These are phyloP conservation scores for Heteronetta atricapilla DNA, from an alignment of 2,113 vertebrate species.

Conservation along the genomic window DNA sequence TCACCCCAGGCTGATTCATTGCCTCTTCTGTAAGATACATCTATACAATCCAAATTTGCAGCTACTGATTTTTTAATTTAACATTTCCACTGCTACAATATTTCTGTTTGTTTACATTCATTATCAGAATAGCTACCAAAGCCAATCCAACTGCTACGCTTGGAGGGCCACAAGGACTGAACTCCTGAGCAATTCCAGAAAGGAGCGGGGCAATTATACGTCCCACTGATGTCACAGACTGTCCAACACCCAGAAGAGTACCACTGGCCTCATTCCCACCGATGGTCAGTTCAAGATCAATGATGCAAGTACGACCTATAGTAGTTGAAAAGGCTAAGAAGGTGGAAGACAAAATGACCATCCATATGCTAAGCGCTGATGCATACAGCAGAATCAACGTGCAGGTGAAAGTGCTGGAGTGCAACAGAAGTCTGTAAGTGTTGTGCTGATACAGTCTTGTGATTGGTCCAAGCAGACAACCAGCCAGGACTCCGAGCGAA, in stretches of 20 bases:
- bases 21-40: background rate
- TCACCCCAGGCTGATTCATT: background rate
- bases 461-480: slow-evolving; percentile 87
- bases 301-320: slow-evolving; percentile 89
- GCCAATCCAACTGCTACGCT: slow-evolving; percentile 84
- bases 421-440: slow-evolving; percentile 83
- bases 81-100: background rate
- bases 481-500: slow-evolving; percentile 86
- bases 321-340: slow-evolving; percentile 91
- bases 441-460: slow-evolving; percentile 83
- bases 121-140: slow-evolving; percentile 82
- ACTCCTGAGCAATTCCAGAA: slow-evolving; percentile 90
- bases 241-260: slow-evolving; percentile 89
- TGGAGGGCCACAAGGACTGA: slow-evolving; percentile 91
- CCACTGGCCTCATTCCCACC: slow-evolving; percentile 86
- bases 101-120: slow-evolving; percentile 68
- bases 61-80: slow-evolving; percentile 67
- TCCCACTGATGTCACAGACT: slow-evolving; percentile 92
- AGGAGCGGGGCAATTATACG: slow-evolving; percentile 88
- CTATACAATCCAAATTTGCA: background rate
- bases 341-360: slow-evolving; percentile 84
- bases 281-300: slow-evolving; percentile 86
- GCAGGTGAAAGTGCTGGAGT: slow-evolving; percentile 86
- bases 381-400: slow-evolving; percentile 83
- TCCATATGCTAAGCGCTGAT: slow-evolving; percentile 72